Conservation (phyloP, 2,113 vertebrate genomes). For the Datnioides undecimradiatus region DNA sequence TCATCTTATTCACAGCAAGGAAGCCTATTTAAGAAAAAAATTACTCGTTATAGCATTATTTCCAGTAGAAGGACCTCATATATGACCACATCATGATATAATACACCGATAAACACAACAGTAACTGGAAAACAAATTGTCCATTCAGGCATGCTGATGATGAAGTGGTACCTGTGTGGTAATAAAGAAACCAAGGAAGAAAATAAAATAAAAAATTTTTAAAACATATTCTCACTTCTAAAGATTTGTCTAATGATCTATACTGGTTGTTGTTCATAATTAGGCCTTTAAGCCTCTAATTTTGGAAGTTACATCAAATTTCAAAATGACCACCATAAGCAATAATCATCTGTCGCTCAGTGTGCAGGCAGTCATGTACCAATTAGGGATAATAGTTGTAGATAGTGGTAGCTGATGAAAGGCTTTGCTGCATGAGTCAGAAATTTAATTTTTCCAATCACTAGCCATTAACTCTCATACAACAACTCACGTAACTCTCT, state of each 20-base stretch:
- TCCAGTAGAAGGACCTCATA: background rate
- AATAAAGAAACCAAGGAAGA: background rate
- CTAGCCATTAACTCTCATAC: background rate
- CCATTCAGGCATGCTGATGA: background rate
- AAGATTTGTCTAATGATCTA: background rate
- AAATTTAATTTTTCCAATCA: slow-evolving; percentile 1
- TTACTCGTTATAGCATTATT: background rate
- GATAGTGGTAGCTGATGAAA: slow-evolving; percentile 25
- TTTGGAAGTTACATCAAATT: background rate
- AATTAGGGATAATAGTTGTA: slow-evolving; percentile 27
- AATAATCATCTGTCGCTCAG: slow-evolving; percentile 28
- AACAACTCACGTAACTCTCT: background rate
- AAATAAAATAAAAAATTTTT: too few relatives aligned
- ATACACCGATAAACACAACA: background rate
- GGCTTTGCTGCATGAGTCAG: slow-evolving; percentile 2
- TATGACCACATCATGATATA: background rate
- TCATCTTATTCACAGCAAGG: background rate
- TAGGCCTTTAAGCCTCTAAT: background rate
- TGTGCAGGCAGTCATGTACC: slow-evolving; percentile 19
- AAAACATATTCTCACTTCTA: background rate
- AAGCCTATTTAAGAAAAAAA: too few relatives aligned
- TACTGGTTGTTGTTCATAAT: slow-evolving; percentile 1
- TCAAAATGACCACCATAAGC: slow-evolving; percentile 20
- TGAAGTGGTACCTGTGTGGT: background rate
- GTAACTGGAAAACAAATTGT: background rate